Evolutionary conservation across 2,888 invertebrate species (phyloP).

Genomic region (Perithous albicinctus): DNA sequence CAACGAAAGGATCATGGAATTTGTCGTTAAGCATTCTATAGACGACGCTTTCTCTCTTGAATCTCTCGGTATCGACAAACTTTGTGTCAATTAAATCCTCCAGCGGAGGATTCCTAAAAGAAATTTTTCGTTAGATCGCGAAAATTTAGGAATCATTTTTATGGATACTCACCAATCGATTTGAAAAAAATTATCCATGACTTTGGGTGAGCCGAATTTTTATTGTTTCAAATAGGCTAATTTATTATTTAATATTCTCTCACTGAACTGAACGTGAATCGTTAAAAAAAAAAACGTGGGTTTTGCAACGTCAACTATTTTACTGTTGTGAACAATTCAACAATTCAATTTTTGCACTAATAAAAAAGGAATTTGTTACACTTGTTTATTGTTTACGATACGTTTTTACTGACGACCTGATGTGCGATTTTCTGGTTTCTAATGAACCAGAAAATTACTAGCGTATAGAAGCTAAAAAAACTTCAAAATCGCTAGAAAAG

Average conservation of each 20-base stretch:
- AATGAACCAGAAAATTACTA: too few species aligned
- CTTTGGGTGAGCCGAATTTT: too few species aligned
- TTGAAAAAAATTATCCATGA: conserved; percentile 77
- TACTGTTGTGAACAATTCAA: neutral
- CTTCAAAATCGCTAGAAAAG: too few species aligned
- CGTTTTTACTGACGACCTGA: neutral
- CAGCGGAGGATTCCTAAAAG: conserved; percentile 75
- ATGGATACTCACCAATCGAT: conserved; percentile 76
- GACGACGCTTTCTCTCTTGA: conserved; percentile 77
- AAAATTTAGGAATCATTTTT: neutral
- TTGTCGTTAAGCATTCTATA: conserved; percentile 75
- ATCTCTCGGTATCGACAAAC: conserved; percentile 76
- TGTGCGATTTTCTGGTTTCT: too few species aligned
- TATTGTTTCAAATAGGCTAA: too few species aligned
- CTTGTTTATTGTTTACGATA: neutral
- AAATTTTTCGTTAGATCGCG: conserved; percentile 1
- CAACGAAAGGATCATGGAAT: conserved; percentile 77
- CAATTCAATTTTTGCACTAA: neutral
- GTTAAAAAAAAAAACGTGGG: too few species aligned
- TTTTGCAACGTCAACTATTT: too few species aligned
- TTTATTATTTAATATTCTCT: neutral
- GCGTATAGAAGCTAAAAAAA: too few species aligned
- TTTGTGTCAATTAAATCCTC: conserved; percentile 78
- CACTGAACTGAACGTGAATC: neutral
- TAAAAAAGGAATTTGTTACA: neutral